Conservation (phyloP, 2,888 invertebrate species). For the Calameuta idolon region DNA sequence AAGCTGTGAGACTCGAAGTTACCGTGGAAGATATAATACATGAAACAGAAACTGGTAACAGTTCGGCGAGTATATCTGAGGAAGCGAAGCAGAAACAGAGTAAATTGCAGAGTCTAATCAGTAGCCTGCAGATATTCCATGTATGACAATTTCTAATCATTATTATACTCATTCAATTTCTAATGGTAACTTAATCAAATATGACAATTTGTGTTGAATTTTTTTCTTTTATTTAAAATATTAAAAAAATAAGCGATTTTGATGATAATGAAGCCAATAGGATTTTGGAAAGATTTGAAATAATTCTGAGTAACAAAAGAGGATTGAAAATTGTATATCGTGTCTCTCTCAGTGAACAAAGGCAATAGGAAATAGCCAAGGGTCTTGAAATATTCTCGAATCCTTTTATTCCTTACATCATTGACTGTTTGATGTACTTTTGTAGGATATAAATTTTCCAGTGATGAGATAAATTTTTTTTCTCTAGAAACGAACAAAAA, state of each 20-base stretch:
- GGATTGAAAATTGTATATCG: too few relatives aligned
- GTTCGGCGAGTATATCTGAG: neutral
- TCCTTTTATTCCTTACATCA: too few relatives aligned
- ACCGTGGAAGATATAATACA: neutral
- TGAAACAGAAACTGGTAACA: neutral
- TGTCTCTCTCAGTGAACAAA: too few relatives aligned
- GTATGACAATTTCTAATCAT: neutral
- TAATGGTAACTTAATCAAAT: too few relatives aligned
- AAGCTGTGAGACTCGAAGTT: neutral
- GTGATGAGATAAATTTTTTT: too few relatives aligned
- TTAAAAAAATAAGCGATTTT: neutral
- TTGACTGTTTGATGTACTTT: too few relatives aligned
- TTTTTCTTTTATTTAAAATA: neutral
- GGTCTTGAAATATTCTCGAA: too few relatives aligned
- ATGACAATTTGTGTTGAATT: too few relatives aligned
- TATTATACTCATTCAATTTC: too few relatives aligned
- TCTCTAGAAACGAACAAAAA: neutral
- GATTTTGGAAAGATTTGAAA: neutral
- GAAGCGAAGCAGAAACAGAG: neutral
- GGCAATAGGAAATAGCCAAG: too few relatives aligned
- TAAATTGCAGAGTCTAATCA: neutral
- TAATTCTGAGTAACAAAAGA: neutral
- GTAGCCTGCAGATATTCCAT: neutral
- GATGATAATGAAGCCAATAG: neutral
- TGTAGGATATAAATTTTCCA: too few relatives aligned